Evolutionary conservation across 2,113 vertebrate species (phyloP), one percentile per base, ranked within the genome.

Genomic region (Mionectes macconnelli): DNA sequence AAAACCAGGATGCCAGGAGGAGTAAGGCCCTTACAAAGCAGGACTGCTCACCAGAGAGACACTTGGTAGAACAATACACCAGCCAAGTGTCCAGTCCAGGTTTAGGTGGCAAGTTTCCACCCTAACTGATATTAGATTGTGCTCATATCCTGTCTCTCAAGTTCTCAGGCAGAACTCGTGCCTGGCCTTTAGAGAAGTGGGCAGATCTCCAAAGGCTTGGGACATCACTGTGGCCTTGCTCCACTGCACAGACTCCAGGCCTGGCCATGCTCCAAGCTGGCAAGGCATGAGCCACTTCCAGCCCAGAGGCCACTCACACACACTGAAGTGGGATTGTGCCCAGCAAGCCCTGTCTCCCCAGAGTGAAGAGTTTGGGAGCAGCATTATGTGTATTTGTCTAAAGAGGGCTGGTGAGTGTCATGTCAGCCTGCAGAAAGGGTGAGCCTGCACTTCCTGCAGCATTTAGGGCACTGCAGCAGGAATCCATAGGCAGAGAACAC

Each of bases 281-380:
- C 64, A 87, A 45, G 50, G 56, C 22, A 59, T 1, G 27, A 91
- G 8, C 49, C 44, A 64, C 35, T 27, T 31, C 84, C 40, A 56
- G 44, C 20, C 57, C 73, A 68, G 68, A 62, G 28, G 40, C 69
- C 50, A 25, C 31, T 73, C 40, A 55, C 21, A 69, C 37, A 35
- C 35, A 12, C 7, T 25, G 47, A 56, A 5, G 19, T 1, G 4
- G 19, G 72, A 60, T 22, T 27, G 77, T 0, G 0, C 45, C 40
- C 76, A 88, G 45, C 35, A 60, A 86, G 62, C 1, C 0, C 49
- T 7, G 16, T 35, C 16, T 47, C 37, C 31, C 31, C 18, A 4
- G 30, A 75, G 39, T 5, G 14, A 39, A 50, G 25, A 16, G n/a
- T 62, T 17, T 73, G 73, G 55, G 69, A 40, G 12, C 23, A 78